These are phyloP conservation scores for Mesopsocus fuscifrons DNA, from an alignment of 2,888 invertebrate genomes.

Conservation along the genomic window DNA sequence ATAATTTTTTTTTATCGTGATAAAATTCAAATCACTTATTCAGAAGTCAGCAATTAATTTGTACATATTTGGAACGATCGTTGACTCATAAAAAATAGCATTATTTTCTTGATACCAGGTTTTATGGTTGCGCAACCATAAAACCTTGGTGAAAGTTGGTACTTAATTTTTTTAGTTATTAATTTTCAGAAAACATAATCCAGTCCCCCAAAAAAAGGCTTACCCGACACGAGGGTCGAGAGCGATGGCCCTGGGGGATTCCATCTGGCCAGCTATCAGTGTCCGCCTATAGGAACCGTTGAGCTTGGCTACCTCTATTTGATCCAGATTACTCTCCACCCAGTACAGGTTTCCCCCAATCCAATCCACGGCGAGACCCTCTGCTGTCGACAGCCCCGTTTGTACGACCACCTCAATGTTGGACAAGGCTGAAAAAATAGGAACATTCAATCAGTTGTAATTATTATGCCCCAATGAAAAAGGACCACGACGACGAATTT, in stretches of 20 bases:
- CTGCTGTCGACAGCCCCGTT: constrained; percentile 67
- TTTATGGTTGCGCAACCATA: no score
- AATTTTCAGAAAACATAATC: no score
- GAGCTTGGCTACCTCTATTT: constrained; percentile 59
- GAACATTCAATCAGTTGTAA: no score
- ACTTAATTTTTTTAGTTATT: no score
- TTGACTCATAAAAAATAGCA: no score
- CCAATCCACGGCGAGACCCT: constrained; percentile 82
- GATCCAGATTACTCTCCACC: constrained; percentile 68
- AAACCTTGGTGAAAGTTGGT: no score
- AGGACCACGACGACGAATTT: background rate
- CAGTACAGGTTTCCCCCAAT: constrained; percentile 70
- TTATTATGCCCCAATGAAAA: constrained; percentile 20
- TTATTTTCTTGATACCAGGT: no score
- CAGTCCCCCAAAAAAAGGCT: no score
- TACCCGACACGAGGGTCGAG: constrained; percentile 57
- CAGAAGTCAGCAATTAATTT: no score
- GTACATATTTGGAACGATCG: no score
- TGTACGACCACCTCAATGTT: constrained; percentile 66
- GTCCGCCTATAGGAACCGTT: constrained; percentile 60
- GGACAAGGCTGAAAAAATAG: constrained; percentile 32
- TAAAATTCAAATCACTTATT: no score
- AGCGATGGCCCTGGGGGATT: constrained; percentile 65
- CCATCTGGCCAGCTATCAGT: constrained; percentile 61
- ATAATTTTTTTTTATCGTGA: no score